Percentiles rank a stretch among this genome's conserved stretches.
Evolutionary conservation across 2,797 vertebrate species (phyloP).

Genomic region (Sardinella longiceps): DNA sequence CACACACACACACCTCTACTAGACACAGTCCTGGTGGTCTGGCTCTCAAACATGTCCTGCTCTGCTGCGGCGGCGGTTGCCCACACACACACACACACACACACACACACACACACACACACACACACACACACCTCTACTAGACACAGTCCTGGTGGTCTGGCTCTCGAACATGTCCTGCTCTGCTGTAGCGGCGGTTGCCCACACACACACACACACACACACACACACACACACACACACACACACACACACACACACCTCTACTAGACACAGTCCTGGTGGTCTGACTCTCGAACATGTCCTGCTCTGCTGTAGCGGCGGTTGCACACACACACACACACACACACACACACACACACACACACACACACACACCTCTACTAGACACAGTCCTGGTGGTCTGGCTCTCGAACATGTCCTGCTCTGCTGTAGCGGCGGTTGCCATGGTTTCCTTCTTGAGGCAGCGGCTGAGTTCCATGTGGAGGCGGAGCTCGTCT

Average conservation of each 20-base stretch:
- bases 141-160: conserved; percentile 87
- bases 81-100: no score
- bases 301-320: no score
- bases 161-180: conserved; percentile 91
- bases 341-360: not conserved
- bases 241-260: not conserved
- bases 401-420: conserved; percentile 90
- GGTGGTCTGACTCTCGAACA: no score
- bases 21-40: conserved; percentile 87
- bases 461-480: conserved; percentile 94
- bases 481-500: conserved; percentile 96
- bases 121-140: conserved; percentile 64
- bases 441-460: conserved; percentile 85
- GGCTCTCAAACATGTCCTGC: conserved; percentile 89
- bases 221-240: no score
- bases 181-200: conserved; percentile 61
- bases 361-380: conserved; percentile 68
- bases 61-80: conserved; percentile 63
- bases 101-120: no score
- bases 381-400: conserved; percentile 92
- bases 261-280: no score
- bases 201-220: conserved; percentile 18
- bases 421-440: conserved; percentile 66
- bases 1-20: conserved; percentile 76
- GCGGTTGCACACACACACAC: not conserved